These are phyloP conservation scores for Cliona cf. orientalis DNA, from an alignment of 37 sponge, comb jelly and placozoan genomes.

Conservation along the genomic window DNA sequence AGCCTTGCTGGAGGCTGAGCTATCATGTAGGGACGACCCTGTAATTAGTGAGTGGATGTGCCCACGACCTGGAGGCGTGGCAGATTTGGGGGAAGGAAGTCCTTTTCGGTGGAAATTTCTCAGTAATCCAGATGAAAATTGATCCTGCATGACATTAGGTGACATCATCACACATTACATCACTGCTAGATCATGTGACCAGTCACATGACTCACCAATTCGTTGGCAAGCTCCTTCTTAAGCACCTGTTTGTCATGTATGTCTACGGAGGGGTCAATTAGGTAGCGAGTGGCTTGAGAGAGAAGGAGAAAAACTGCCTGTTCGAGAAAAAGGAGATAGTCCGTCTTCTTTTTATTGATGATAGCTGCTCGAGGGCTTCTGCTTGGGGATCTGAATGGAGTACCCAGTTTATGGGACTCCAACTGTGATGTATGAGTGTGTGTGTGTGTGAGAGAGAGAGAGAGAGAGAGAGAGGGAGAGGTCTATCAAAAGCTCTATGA, in stretches of 20 bases:
- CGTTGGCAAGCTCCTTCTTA: conserved; percentile 73
- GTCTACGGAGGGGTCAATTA: conserved; percentile 33
- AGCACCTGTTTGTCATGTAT: conserved; percentile 48
- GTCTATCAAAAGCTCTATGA: too few species aligned
- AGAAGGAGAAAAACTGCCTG: conserved; percentile 48
- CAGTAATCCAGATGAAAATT: conserved; percentile 40
- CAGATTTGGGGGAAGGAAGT: conserved; percentile 38
- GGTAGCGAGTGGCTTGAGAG: conserved; percentile 53
- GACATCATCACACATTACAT: conserved; percentile 18
- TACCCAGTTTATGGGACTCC: conserved; percentile 34
- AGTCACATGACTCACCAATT: conserved; percentile 51
- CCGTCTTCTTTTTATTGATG: conserved; percentile 22
- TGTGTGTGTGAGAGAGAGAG: not conserved
- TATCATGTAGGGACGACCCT: not conserved
- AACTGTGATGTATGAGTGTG: conserved; percentile 1
- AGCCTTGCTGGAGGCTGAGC: conserved; percentile 7
- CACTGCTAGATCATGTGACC: conserved; percentile 3
- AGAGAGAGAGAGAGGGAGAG: not conserved
- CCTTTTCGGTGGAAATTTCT: conserved; percentile 53
- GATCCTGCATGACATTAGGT: conserved; percentile 37
- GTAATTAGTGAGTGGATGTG: not conserved
- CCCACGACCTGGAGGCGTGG: conserved; percentile 18
- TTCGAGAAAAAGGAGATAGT: conserved; percentile 61
- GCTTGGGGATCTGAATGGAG: conserved; percentile 30
- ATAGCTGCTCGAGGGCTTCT: conserved; percentile 8